Evolutionary conservation across 2,113 vertebrate species (phyloP).

Genomic region (Podocnemis expansa): DNA sequence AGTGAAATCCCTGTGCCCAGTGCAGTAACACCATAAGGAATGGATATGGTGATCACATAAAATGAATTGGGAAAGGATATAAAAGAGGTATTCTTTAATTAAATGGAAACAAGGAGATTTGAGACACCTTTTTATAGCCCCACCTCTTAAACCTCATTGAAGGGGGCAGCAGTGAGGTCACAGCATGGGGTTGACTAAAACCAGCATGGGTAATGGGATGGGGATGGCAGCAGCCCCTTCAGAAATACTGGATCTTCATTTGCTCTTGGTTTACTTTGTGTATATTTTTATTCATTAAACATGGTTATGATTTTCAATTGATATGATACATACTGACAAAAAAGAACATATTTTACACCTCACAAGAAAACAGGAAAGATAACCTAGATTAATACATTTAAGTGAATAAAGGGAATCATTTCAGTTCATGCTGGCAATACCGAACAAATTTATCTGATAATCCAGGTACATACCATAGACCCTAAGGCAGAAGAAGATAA

Average conservation of each 20-base stretch:
- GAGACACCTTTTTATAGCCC: neutral
- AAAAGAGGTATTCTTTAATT: neutral
- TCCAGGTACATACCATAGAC: neutral
- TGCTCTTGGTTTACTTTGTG: neutral
- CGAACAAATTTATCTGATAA: neutral
- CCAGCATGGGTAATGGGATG: neutral
- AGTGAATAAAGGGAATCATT: neutral
- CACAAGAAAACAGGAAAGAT: fast-evolving
- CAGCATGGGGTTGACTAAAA: neutral
- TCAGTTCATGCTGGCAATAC: neutral
- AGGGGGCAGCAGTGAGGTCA: neutral
- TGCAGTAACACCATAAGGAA: neutral
- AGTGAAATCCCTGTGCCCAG: neutral
- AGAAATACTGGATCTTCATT: neutral
- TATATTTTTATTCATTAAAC: neutral
- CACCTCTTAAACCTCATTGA: neutral
- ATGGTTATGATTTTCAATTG: neutral
- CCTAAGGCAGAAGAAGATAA: neutral
- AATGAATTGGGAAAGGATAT: neutral
- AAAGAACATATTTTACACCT: neutral
- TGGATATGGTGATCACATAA: neutral
- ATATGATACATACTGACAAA: neutral
- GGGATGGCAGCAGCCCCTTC: neutral
- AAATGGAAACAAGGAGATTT: neutral
- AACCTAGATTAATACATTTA: neutral